phyloP scores from a whole-genome alignment of 2,113 vertebrate species.

The Anolis sagrei region DNA sequence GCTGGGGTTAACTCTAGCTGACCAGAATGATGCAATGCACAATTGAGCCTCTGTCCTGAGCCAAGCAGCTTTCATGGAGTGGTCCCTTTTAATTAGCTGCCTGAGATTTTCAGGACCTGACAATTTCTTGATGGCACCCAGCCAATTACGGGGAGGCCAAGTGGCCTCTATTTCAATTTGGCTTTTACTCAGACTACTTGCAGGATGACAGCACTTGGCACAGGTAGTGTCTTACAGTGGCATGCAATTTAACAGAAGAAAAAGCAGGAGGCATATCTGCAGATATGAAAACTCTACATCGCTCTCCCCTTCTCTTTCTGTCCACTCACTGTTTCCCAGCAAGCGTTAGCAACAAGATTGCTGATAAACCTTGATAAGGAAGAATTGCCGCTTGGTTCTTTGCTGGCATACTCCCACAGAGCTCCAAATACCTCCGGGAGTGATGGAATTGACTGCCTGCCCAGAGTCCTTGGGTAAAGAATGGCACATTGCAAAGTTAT shows the following conservation, averaged over 20 bases:
- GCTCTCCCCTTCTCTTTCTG: not conserved
- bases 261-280: not conserved
- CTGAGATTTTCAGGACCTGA: slow-evolving; percentile 23
- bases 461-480: not conserved
- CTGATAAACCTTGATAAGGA: slow-evolving; percentile 7
- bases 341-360: not conserved
- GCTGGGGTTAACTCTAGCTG: slow-evolving; percentile 14
- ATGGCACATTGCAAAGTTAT: not conserved
- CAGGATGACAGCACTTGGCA: slow-evolving; percentile 6
- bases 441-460: not conserved
- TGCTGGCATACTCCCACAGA: too few species aligned
- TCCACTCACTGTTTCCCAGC: not conserved
- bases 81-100: slow-evolving; percentile 33
- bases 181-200: not conserved
- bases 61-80: slow-evolving; percentile 16
- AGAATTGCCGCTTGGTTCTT: slow-evolving; percentile 7
- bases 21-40: slow-evolving; percentile 33
- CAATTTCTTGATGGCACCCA: slow-evolving; percentile 28
- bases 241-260: not conserved
- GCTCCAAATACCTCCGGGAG: not conserved
- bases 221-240: not conserved
- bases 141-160: slow-evolving; percentile 12
- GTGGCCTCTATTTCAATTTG: slow-evolving; percentile 12
- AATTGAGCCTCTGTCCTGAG: slow-evolving; percentile 37
- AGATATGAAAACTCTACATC: not conserved